These are phyloP conservation scores for Lasioglossum villosulum DNA, from an alignment of 2,888 invertebrate species.

Conservation along the genomic window DNA sequence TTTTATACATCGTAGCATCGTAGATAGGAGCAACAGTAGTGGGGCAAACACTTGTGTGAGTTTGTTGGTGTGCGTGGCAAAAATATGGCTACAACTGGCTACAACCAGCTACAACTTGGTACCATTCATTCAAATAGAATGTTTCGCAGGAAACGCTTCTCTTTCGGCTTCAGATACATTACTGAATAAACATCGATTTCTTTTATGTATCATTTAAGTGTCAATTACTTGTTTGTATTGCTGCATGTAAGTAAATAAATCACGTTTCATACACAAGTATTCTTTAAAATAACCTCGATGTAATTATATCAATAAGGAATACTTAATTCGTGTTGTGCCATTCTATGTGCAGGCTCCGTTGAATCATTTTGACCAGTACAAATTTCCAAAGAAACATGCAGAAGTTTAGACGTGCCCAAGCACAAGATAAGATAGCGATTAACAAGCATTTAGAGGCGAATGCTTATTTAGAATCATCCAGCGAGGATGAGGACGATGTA, in stretches of 20 bases:
- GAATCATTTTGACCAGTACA: not conserved
- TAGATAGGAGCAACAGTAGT: not conserved
- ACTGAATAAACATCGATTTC: not conserved
- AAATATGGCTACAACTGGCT: constrained; percentile 22
- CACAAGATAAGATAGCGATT: constrained; percentile 80
- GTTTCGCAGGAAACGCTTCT: not conserved
- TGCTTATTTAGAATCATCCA: constrained; percentile 75
- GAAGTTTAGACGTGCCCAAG: constrained; percentile 79
- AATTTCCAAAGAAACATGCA: constrained; percentile 74
- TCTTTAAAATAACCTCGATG: not conserved
- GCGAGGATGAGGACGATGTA: constrained; percentile 79
- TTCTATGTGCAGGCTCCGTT: not conserved
- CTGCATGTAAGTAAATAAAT: constrained; percentile 17
- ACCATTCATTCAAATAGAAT: constrained; percentile 22
- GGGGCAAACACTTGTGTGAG: not conserved
- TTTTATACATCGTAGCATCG: not conserved
- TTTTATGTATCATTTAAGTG: not conserved
- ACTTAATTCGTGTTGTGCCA: not conserved
- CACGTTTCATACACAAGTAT: not conserved
- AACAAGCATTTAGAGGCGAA: constrained; percentile 78
- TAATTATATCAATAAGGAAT: not conserved
- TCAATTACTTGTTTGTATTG: not conserved
- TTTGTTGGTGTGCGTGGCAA: constrained; percentile 16
- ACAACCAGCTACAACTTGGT: constrained; percentile 13
- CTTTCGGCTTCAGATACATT: not conserved